Conservation (phyloP, 1,140 invertebrate species). For the Plectrocnemia conspersa region DNA sequence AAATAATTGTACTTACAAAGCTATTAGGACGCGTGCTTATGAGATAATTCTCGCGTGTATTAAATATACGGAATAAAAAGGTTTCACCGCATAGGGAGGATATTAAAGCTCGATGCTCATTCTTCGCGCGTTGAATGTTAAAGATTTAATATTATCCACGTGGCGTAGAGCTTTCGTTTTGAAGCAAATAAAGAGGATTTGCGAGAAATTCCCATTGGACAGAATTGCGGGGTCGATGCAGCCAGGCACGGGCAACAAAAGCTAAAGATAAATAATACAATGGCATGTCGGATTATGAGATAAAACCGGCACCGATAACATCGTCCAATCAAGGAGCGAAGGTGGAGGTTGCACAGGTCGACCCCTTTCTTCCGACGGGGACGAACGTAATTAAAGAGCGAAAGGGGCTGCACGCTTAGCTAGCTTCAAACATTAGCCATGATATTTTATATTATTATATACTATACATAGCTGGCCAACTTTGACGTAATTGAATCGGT, state of each 20-base stretch:
- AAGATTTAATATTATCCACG: conserved; percentile 4
- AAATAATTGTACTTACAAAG: no score
- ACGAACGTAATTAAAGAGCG: conserved; percentile 19
- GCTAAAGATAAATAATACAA: conserved; percentile 29
- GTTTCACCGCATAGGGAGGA: no score
- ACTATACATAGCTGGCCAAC: no score
- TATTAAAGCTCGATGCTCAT: no score
- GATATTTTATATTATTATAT: no score
- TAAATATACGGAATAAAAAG: no score
- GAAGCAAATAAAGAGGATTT: conserved; percentile 20
- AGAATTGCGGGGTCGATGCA: conserved; percentile 11
- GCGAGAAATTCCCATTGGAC: background rate
- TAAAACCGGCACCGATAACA: conserved; percentile 20
- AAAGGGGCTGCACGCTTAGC: no score
- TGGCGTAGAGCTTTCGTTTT: conserved; percentile 8
- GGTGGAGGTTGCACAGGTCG: background rate
- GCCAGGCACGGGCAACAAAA: conserved; percentile 18
- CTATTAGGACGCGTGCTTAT: no score
- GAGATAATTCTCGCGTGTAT: no score
- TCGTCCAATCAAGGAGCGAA: conserved; percentile 23
- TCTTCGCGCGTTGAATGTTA: no score
- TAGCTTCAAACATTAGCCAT: no score
- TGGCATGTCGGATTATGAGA: conserved; percentile 28
- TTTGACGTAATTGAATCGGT: no score
- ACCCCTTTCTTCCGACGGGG: background rate